phyloP scores from a whole-genome alignment of 2,113 vertebrate species.

The Siniperca chuatsi region DNA sequence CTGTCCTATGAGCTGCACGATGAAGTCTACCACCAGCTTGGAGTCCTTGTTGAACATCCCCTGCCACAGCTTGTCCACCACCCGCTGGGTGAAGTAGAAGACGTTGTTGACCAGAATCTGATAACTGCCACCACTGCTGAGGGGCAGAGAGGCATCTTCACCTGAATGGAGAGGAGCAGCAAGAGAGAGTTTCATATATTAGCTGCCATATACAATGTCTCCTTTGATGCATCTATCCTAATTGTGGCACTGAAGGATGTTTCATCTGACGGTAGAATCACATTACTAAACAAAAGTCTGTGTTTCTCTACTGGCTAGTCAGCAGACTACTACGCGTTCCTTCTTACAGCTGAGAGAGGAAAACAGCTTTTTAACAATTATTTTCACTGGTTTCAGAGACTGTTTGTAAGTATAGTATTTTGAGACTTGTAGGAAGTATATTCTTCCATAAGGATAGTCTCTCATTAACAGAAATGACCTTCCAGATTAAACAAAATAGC shows the following conservation, averaged over 20 bases:
- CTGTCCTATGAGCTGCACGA: constrained; percentile 98
- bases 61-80: constrained; percentile 99
- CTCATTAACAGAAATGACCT: not conserved
- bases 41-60: constrained; percentile 99
- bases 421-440: not conserved
- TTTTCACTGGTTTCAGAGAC: not conserved
- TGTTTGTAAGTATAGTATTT: not conserved
- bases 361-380: not conserved
- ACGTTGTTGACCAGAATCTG: constrained; percentile 98
- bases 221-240: not conserved
- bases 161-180: constrained; percentile 79
- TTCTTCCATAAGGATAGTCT: not conserved
- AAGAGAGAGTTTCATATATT: not conserved
- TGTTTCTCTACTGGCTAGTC: not conserved
- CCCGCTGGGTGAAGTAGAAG: constrained; percentile 97
- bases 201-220: not conserved
- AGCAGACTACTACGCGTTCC: not conserved
- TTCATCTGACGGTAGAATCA: not conserved
- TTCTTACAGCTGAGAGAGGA: not conserved
- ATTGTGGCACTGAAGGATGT: not conserved
- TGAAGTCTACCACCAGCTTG: constrained; percentile 98
- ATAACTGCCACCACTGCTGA: constrained; percentile 95
- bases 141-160: constrained; percentile 95
- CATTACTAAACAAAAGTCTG: not conserved
- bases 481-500: not conserved